Evolutionary conservation across 2,797 vertebrate species (phyloP).

Genomic region (Sorex maritimensis): DNA sequence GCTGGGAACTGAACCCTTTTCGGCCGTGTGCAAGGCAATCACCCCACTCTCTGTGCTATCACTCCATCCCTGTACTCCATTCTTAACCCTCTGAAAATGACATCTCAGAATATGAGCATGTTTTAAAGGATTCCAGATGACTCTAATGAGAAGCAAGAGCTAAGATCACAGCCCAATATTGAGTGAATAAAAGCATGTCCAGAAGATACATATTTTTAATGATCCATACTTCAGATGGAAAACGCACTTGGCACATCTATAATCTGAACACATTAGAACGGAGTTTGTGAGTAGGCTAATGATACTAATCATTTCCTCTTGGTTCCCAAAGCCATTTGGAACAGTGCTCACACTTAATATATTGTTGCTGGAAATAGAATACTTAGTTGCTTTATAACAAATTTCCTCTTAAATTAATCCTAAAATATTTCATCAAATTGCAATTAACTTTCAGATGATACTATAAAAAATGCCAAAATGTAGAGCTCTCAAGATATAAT

Average conservation of each 20-base stretch:
- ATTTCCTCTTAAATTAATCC: conserved; percentile 12
- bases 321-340: neutral
- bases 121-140: neutral
- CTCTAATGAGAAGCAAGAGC: neutral
- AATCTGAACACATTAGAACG: neutral
- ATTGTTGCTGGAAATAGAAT: conserved; percentile 33
- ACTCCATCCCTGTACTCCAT: no score
- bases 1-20: no score
- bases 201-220: neutral
- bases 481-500: neutral
- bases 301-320: neutral
- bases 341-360: neutral
- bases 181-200: neutral
- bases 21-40: no score
- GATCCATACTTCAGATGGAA: neutral
- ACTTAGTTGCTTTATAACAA: neutral
- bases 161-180: neutral
- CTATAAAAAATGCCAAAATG: neutral
- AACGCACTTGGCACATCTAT: neutral
- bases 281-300: neutral
- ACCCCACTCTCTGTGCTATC: no score
- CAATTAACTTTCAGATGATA: conserved; percentile 27
- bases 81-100: neutral
- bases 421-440: conserved; percentile 33
- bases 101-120: neutral